Evolutionary conservation across 1,140 invertebrate genomes (phyloP).

Genomic region (Ceratina australensis): DNA sequence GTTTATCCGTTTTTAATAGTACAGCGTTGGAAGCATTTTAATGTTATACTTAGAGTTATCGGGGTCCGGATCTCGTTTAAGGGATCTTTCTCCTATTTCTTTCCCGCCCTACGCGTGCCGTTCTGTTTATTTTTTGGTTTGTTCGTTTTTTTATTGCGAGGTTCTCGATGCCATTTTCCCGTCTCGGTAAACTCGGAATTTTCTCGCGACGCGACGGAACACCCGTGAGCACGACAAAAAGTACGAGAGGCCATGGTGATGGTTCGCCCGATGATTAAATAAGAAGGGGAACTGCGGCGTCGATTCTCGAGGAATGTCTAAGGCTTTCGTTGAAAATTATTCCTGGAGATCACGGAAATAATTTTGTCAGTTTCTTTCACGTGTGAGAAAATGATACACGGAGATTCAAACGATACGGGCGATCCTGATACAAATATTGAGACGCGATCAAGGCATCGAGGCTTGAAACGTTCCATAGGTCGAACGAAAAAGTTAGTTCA

Average conservation of each 20-base stretch:
- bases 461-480: no score
- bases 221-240: slow-evolving; percentile 15
- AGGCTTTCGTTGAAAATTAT: slow-evolving; percentile 10
- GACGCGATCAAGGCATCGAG: no score
- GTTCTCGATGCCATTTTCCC: slow-evolving; percentile 49
- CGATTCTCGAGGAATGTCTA: slow-evolving; percentile 40
- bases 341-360: not conserved
- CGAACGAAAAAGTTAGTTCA: no score
- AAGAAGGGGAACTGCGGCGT: slow-evolving; percentile 13
- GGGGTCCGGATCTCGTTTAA: slow-evolving; percentile 65
- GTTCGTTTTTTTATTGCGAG: slow-evolving; percentile 50
- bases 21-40: slow-evolving; percentile 78
- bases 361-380: not conserved
- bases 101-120: not conserved
- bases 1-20: slow-evolving; percentile 61
- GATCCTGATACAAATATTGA: no score
- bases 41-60: slow-evolving; percentile 68
- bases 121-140: not conserved
- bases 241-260: slow-evolving; percentile 40
- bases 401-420: slow-evolving; percentile 9
- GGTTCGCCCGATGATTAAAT: not conserved
- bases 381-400: not conserved
- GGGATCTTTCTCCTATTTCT: slow-evolving; percentile 38
- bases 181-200: not conserved
- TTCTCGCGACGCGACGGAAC: not conserved